Evolutionary conservation across 2,797 vertebrate species (phyloP).

Genomic region (Protonibea diacanthus): DNA sequence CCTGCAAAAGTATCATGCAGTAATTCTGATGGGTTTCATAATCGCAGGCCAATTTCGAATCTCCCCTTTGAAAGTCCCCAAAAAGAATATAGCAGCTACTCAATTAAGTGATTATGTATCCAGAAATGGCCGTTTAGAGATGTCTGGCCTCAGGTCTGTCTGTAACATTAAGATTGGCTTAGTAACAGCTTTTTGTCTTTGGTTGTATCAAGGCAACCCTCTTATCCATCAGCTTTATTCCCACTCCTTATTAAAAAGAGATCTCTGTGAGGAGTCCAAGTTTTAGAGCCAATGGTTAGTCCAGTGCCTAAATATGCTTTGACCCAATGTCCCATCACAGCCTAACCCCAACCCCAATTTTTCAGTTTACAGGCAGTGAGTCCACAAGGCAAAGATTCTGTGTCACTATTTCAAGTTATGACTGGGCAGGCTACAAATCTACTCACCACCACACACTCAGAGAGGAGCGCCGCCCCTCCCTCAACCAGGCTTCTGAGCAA

Average conservation of each 20-base stretch:
- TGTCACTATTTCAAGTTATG: no score
- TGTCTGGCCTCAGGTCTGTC: conserved; percentile 23
- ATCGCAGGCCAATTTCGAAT: conserved; percentile 51
- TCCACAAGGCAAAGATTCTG: background rate
- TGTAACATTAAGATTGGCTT: background rate
- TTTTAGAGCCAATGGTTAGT: background rate
- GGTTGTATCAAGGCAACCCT: background rate
- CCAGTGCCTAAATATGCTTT: background rate
- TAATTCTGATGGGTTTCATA: conserved; percentile 53
- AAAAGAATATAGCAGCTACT: conserved; percentile 41
- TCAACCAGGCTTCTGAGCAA: background rate
- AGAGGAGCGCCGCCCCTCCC: background rate
- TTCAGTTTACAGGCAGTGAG: background rate
- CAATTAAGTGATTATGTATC: conserved; percentile 40
- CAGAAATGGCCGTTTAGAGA: conserved; percentile 35
- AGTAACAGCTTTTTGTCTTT: conserved; percentile 5
- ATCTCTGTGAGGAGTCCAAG: background rate
- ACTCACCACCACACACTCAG: background rate
- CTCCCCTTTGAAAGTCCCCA: conserved; percentile 18
- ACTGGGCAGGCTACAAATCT: no score
- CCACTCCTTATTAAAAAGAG: background rate
- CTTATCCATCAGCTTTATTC: background rate
- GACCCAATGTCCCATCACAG: background rate
- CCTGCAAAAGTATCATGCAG: conserved; percentile 57
- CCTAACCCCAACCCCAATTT: background rate